Evolutionary conservation across 37 sponge, comb jelly and placozoan species (phyloP).

Genomic region (Crambe crambe): DNA sequence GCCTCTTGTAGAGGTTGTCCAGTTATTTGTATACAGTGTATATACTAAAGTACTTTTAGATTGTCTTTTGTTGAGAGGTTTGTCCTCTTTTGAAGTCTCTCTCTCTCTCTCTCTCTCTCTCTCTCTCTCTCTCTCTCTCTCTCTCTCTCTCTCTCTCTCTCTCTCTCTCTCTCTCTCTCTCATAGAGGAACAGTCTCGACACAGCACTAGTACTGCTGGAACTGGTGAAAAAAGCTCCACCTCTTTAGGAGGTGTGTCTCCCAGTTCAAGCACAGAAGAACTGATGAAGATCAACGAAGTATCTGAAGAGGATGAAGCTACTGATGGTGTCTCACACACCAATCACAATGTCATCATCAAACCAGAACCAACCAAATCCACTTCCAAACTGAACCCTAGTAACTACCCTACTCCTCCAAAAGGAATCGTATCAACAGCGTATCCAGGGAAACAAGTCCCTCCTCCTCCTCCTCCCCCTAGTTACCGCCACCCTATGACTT

Average conservation of each 20-base stretch:
- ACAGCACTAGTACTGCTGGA: constrained; percentile 4
- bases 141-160: constrained; percentile 1
- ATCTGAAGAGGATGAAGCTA: background rate
- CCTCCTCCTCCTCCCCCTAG: background rate
- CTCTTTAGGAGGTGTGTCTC: background rate
- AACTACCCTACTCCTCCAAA: background rate
- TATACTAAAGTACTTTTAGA: no score
- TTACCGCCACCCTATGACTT: background rate
- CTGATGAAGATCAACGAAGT: constrained; percentile 40
- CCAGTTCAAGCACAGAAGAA: constrained; percentile 55
- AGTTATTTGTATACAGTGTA: no score
- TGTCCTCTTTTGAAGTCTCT: no score
- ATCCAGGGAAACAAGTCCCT: background rate
- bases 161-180: background rate
- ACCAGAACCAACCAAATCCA: constrained; percentile 16
- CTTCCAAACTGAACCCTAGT: background rate
- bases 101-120: background rate
- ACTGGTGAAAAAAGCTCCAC: background rate
- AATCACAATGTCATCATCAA: background rate
- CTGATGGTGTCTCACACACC: background rate
- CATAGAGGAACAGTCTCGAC: no score
- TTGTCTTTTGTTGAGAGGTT: no score
- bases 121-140: background rate
- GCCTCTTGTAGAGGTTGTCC: no score
- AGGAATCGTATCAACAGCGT: background rate